Base-by-base conservation (phyloP, 2,113 vertebrate genomes). In the Triplophysa siluroides region DNA sequence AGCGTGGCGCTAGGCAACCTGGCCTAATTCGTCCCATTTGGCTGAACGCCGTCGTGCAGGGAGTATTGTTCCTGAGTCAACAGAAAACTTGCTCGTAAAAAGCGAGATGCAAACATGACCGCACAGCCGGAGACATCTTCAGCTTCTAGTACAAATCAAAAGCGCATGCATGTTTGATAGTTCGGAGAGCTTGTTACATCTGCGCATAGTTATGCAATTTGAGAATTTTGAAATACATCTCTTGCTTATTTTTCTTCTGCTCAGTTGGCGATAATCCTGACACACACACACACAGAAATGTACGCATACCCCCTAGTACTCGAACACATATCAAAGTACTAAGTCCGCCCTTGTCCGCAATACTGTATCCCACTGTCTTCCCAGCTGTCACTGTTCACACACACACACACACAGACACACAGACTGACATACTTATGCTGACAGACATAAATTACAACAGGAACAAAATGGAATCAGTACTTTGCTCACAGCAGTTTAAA, bases 1-100 rank as follows among this genome's bases (percentile, higher is more conserved):
- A 73, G 64, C 69, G 23, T 26, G 52, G 85, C 47, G 38, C 82
- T 85, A 76, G 76, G 80, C 81, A 83, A 84, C 81, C 75, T 64
- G 80, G 66, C 79, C 45, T 79, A 83, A 68, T 82, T 81, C 43
- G 68, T 50, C 24, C 50, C 66, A 68, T 56, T 69, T 73, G 80
- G 73, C 74, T 77, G 74, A 81, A 58, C 38, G 41, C 23, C 21
- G 78, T 76, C 50, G 45, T 41, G 61, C 72, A 6, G 77, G 60
- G 80, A 56, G 72, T 72, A 82, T 85, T 85, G 80, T 77, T 82
- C 50, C 69, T 63, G 23, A 73, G 83, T 77, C 69, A 66, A 74
- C 75, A 70, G 38, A 74, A 69, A 84, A 75, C 79, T 70, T 54
- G 60, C 78, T 47, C 67, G 21, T 16, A 69, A 47, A 69, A n/a